Conservation (phyloP, 2,113 vertebrate genomes). For the Saiga tatarica region DNA sequence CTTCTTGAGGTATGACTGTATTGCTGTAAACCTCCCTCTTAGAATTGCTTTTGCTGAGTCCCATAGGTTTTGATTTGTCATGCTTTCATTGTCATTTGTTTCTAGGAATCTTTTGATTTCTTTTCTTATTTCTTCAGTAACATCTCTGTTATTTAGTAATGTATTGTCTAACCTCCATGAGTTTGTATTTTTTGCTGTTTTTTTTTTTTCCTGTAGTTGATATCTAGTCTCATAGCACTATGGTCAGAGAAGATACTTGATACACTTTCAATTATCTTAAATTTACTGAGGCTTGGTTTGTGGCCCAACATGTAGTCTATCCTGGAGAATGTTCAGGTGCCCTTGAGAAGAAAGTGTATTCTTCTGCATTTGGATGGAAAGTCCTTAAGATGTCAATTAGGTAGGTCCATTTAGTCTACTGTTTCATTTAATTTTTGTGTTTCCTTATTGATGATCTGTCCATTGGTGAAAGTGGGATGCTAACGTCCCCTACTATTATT, state of each 20-base stretch:
- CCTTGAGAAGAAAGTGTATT: neutral
- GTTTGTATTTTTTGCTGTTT: neutral
- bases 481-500: neutral
- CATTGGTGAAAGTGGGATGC: neutral
- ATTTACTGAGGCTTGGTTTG: neutral
- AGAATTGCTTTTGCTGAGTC: neutral
- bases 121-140: neutral
- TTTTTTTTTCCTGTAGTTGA: neutral
- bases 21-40: neutral
- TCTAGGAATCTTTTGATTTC: neutral
- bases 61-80: neutral
- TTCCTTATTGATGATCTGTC: neutral
- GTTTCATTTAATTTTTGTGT: neutral
- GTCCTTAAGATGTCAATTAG: neutral
- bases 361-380: neutral
- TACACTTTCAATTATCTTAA: neutral
- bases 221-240: neutral
- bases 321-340: neutral
- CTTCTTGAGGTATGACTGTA: neutral
- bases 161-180: neutral
- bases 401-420: neutral
- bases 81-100: neutral
- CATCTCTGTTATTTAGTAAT: neutral
- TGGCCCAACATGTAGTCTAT: neutral
- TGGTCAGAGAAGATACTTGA: neutral